A percentile compares a stretch with the other conserved stretches of the same genome.
phyloP scores from a whole-genome alignment of 2,113 vertebrate genomes.

The Podarcis muralis region DNA sequence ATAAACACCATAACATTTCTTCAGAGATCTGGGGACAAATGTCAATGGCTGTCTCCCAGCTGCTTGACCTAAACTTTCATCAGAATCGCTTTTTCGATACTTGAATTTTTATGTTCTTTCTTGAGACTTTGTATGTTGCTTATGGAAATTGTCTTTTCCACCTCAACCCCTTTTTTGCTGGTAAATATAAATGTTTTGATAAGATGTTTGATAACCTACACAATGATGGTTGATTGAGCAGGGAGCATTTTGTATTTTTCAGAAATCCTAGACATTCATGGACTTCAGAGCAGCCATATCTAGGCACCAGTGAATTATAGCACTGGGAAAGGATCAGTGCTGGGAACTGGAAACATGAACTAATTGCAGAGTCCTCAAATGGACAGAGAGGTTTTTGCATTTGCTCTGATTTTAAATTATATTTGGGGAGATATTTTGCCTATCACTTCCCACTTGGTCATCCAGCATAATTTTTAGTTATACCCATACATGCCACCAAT shows the following conservation, averaged over 20 bases:
- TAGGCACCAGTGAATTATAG: neutral
- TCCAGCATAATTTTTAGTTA: conserved; percentile 15
- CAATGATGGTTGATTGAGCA: conserved; percentile 42
- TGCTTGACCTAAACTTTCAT: conserved; percentile 41
- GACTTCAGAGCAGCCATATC: neutral
- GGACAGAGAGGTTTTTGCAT: neutral
- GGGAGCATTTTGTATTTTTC: conserved; percentile 35
- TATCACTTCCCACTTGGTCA: neutral
- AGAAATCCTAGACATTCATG: conserved; percentile 43
- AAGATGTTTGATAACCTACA: conserved; percentile 47
- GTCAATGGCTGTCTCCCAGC: neutral
- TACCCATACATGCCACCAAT: conserved; percentile 8
- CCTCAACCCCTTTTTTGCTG: conserved; percentile 33
- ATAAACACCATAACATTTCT: neutral
- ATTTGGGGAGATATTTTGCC: neutral
- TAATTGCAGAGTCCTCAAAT: neutral
- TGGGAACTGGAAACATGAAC: neutral
- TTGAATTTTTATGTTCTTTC: conserved; percentile 44
- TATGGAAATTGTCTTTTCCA: conserved; percentile 33
- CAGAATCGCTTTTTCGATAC: conserved; percentile 48
- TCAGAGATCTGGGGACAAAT: conserved; percentile 11
- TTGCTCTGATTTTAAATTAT: neutral
- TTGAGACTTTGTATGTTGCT: conserved; percentile 59
- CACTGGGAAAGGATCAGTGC: neutral
- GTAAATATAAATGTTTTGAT: conserved; percentile 41